Evolutionary conservation across 2,113 vertebrate species (phyloP), one percentile per base, ranked within the genome.

Genomic region (Erythrocebus patas): DNA sequence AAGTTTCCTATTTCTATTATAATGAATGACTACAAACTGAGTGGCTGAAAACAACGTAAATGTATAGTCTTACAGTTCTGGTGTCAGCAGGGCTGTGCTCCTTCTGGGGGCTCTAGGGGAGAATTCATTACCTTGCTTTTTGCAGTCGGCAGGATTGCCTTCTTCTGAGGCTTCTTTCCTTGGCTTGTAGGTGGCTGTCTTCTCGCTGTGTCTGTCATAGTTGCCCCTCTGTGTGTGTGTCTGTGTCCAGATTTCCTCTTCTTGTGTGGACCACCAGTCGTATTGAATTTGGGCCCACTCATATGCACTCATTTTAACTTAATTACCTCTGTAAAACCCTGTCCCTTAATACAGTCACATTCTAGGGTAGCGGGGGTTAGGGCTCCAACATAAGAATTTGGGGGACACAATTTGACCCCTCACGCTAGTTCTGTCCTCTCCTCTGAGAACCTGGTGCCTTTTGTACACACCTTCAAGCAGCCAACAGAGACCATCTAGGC

Each of bases 151-250:
- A 13, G 14, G 61, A 25, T 5, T 40, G 38, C 27, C 16, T 18
- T 38, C n/a, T 4, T 23, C n/a, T 11, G 32, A 57, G 79, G 11
- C n/a, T 12, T 57, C 72, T 25, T 43, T 55, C 14, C 30, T 12
- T 16, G 57, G 48, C 35, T 30, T 13, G 38, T 32, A 9, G 22
- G 20, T 0, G 10, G 23, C 32, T 0, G 0, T 40, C 72, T 55
- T 73, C 72, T 75, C 2, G 4, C 61, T 3, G 27, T 25, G 52
- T 73, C n/a, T 35, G 45, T 55, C 13, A 1, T 1, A 4, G 43
- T 40, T 6, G 16, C 40, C 16, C 79, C 20, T 50, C 25, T 30
- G 48, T 32, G 5, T 48, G 4, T 45, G 32, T 55, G 45, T 35
- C 23, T 84, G 7, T 43, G 66, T 25, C 10, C 35, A 8, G 6